A percentile compares a stretch with the other conserved stretches of the same genome.
These are phyloP conservation scores for Fragum sueziense DNA, from an alignment of 2,888 invertebrate genomes.

Conservation along the genomic window DNA sequence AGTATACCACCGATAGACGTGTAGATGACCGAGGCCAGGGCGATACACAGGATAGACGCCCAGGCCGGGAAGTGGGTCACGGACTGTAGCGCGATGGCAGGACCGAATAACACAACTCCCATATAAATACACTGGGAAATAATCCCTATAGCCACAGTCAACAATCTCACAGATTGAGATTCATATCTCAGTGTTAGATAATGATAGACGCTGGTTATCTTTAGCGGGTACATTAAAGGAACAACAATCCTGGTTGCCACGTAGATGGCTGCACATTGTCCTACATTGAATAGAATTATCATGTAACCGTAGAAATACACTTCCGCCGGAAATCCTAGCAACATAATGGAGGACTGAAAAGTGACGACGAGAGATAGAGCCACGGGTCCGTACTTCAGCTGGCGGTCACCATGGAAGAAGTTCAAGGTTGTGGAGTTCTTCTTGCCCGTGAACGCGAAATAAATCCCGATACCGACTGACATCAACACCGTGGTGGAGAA, in stretches of 20 bases:
- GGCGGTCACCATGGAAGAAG: slow-evolving; percentile 68
- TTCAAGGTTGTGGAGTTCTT: slow-evolving; percentile 62
- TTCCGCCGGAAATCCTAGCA: slow-evolving; percentile 73
- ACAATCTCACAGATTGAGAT: slow-evolving; percentile 50
- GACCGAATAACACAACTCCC: slow-evolving; percentile 66
- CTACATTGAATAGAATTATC: slow-evolving; percentile 55
- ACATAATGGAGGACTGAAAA: slow-evolving; percentile 75
- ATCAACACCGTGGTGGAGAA: slow-evolving; percentile 64
- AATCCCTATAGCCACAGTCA: slow-evolving; percentile 64
- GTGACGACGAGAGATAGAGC: slow-evolving; percentile 72
- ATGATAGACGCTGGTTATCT: slow-evolving; percentile 70
- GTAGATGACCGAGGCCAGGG: slow-evolving; percentile 51
- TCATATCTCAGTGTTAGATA: slow-evolving; percentile 67
- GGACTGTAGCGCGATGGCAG: slow-evolving; percentile 66
- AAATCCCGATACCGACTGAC: slow-evolving; percentile 70
- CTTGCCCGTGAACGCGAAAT: slow-evolving; percentile 55
- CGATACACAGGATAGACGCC: slow-evolving; percentile 53
- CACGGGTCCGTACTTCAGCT: slow-evolving; percentile 68
- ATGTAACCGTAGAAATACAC: slow-evolving; percentile 69
- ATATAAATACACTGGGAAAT: slow-evolving; percentile 62
- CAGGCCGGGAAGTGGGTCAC: slow-evolving; percentile 55
- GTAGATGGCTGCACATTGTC: slow-evolving; percentile 59
- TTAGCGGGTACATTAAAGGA: slow-evolving; percentile 67
- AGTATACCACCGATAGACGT: slow-evolving; percentile 57
- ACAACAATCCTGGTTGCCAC: slow-evolving; percentile 63